A percentile compares a stretch with the other conserved stretches of the same genome.
Evolutionary conservation across 2,888 invertebrate species (phyloP).

Genomic region (Apeira syringaria): DNA sequence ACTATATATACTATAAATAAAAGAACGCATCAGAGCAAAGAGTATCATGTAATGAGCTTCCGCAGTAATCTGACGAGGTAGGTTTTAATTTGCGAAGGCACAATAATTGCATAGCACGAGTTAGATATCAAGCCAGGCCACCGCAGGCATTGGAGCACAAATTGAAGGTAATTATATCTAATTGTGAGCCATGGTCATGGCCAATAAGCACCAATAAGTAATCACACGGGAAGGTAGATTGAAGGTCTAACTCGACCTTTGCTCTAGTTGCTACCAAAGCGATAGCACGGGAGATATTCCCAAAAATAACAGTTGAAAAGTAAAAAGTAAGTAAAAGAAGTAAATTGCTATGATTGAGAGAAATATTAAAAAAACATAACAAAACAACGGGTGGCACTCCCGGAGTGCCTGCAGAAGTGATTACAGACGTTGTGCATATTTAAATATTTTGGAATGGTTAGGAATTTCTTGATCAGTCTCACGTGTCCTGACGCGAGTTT

Average conservation of each 20-base stretch:
- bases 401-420: too few relatives aligned
- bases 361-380: too few relatives aligned
- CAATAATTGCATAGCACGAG: constrained; percentile 62
- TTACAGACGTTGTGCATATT: too few relatives aligned
- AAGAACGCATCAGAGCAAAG: constrained; percentile 24
- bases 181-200: constrained; percentile 80
- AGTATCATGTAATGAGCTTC: constrained; percentile 45
- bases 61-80: constrained; percentile 49
- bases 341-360: too few relatives aligned
- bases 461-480: too few relatives aligned
- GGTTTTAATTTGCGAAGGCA: constrained; percentile 62
- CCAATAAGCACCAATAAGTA: constrained; percentile 82
- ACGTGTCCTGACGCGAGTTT: too few relatives aligned
- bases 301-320: not conserved
- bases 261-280: constrained; percentile 1
- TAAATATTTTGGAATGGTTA: too few relatives aligned
- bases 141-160: constrained; percentile 73
- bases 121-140: constrained; percentile 61
- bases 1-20: too few relatives aligned
- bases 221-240: constrained; percentile 67
- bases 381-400: too few relatives aligned
- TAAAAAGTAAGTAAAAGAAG: too few relatives aligned
- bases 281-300: not conserved
- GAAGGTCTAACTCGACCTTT: constrained; percentile 48
- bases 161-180: constrained; percentile 81